Conservation (phyloP, 2,797 vertebrate genomes). For the Sebastes iracundus region DNA sequence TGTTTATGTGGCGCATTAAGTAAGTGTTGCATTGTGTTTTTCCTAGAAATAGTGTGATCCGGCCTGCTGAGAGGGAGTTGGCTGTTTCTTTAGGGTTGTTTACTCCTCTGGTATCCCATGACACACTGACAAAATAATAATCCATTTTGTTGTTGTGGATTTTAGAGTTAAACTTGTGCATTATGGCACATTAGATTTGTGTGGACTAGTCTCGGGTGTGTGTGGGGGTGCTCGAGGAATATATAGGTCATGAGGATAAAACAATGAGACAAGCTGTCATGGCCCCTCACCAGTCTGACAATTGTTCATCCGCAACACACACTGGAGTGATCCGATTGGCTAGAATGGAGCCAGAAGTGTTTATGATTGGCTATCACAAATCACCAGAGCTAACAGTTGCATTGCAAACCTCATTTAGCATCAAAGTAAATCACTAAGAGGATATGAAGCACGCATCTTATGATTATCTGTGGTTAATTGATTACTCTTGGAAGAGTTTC, state of each 20-base stretch:
- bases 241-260: slow-evolving; percentile 80
- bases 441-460: neutral
- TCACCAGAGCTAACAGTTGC: slow-evolving; percentile 50
- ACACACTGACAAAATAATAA: slow-evolving; percentile 19
- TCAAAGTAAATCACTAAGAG: slow-evolving; percentile 2
- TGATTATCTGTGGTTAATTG: neutral
- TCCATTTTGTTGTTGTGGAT: slow-evolving; percentile 31
- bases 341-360: slow-evolving; percentile 14
- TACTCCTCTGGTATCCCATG: slow-evolving; percentile 41
- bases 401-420: slow-evolving; percentile 1
- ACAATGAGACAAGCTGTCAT: slow-evolving; percentile 73
- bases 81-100: slow-evolving; percentile 46
- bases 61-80: slow-evolving; percentile 24
- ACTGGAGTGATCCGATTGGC: slow-evolving; percentile 57
- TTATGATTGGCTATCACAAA: slow-evolving; percentile 58
- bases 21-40: neutral
- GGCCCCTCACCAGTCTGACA: slow-evolving; percentile 30
- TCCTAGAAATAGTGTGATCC: neutral
- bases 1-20: neutral
- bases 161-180: neutral
- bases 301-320: slow-evolving; percentile 40
- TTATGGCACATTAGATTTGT: neutral
- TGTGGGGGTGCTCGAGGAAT: neutral
- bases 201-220: neutral
- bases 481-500: neutral